phyloP scores from a whole-genome alignment of 2,888 invertebrate species.

The Callyntrura sp. region DNA sequence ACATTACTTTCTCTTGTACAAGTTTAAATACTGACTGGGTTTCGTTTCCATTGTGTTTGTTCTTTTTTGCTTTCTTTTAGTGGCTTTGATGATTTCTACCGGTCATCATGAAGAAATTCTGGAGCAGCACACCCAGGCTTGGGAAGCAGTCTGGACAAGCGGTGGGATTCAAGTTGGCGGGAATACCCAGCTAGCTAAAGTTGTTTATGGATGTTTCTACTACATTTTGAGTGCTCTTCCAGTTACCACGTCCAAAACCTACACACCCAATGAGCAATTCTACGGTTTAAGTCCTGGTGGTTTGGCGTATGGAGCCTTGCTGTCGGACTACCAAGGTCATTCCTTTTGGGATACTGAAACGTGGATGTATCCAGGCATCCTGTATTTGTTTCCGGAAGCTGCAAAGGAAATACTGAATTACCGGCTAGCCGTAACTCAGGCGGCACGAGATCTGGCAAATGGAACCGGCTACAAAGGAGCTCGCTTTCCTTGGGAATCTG shows the following conservation, averaged over 20 bases:
- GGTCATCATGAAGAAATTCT: slow-evolving; percentile 73
- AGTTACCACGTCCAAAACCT: slow-evolving; percentile 67
- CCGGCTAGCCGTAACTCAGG: slow-evolving; percentile 77
- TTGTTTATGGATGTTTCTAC: slow-evolving; percentile 83
- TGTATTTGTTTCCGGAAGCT: slow-evolving; percentile 82
- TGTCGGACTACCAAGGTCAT: slow-evolving; percentile 83
- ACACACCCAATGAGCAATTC: slow-evolving; percentile 78
- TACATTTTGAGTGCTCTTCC: slow-evolving; percentile 84
- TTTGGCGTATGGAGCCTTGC: slow-evolving; percentile 81
- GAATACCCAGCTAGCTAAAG: slow-evolving; percentile 81
- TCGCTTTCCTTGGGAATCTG: slow-evolving; percentile 84
- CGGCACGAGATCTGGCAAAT: slow-evolving; percentile 82
- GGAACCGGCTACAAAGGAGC: slow-evolving; percentile 79
- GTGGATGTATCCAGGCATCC: slow-evolving; percentile 84
- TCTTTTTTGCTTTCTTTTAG: slow-evolving; percentile 24
- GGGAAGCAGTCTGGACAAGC: slow-evolving; percentile 82
- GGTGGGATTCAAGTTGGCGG: slow-evolving; percentile 83
- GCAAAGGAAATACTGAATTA: slow-evolving; percentile 83
- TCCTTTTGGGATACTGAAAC: slow-evolving; percentile 84
- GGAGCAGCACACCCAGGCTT: slow-evolving; percentile 73
- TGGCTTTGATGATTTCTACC: slow-evolving; percentile 57
- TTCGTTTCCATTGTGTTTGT: background rate
- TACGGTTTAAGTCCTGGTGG: slow-evolving; percentile 84
- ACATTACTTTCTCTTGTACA: background rate
- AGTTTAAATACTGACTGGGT: background rate